Evolutionary conservation across 2,888 invertebrate species (phyloP).

Genomic region (Eristalis intricaria): DNA sequence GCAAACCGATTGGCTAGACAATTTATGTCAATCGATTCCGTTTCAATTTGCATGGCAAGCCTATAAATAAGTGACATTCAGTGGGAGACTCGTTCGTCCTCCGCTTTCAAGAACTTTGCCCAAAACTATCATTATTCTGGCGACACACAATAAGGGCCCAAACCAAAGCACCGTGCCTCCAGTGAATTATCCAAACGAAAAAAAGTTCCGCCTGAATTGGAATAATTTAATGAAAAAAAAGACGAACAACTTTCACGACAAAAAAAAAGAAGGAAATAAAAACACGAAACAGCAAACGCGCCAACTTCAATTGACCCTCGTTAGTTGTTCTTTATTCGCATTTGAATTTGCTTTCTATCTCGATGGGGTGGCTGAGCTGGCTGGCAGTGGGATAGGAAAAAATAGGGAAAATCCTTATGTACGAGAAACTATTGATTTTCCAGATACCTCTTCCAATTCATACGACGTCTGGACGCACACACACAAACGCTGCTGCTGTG

Average conservation of each 20-base stretch:
- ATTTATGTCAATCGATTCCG: not conserved
- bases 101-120: not conserved
- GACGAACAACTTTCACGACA: constrained; percentile 3
- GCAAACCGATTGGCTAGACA: not conserved
- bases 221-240: constrained; percentile 19
- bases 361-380: too few species aligned
- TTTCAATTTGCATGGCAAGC: not conserved
- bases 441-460: constrained; percentile 33
- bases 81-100: not conserved
- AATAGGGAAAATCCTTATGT: constrained; percentile 11
- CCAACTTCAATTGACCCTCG: constrained; percentile 64
- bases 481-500: constrained; percentile 14
- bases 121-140: not conserved
- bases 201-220: constrained; percentile 20
- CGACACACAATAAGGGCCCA: not conserved
- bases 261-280: not conserved
- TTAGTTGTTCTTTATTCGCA: constrained; percentile 38
- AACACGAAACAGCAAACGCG: constrained; percentile 3
- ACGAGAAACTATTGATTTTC: constrained; percentile 64
- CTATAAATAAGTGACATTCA: not conserved
- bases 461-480: constrained; percentile 49
- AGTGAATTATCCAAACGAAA: constrained; percentile 22
- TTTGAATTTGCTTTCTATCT: constrained; percentile 10
- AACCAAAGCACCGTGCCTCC: constrained; percentile 2
- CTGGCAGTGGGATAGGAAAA: constrained; percentile 5